Percentiles rank a stretch among this genome's conserved stretches.
Evolutionary conservation across 2,888 invertebrate species (phyloP).

Genomic region (Aphodius sticticus): DNA sequence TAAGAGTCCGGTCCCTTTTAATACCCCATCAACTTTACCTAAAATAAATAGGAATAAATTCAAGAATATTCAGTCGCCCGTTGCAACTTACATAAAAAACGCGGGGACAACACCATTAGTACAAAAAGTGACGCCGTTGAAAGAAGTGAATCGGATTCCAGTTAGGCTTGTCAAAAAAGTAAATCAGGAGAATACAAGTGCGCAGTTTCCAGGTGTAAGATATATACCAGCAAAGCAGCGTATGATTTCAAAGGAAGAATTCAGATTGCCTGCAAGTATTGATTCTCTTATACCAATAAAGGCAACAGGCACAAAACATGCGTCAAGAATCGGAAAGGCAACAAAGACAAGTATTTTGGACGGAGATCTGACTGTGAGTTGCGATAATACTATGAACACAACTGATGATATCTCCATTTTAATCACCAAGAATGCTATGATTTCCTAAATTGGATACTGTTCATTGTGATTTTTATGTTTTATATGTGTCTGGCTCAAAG

Average conservation of each 20-base stretch:
- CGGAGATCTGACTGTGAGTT: conserved; percentile 14
- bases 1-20: neutral
- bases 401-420: conserved; percentile 25
- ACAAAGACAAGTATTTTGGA: neutral
- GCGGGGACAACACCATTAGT: conserved; percentile 25
- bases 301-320: conserved; percentile 25
- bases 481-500: neutral
- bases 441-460: neutral
- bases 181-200: conserved; percentile 25
- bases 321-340: conserved; percentile 8
- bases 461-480: neutral
- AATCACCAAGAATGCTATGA: neutral
- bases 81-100: conserved; percentile 32
- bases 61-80: conserved; percentile 24
- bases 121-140: conserved; percentile 29
- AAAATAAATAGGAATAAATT: conserved; percentile 25
- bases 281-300: conserved; percentile 25
- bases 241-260: conserved; percentile 8
- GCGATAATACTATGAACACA: conserved; percentile 16
- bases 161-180: neutral
- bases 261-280: conserved; percentile 28
- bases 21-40: neutral
- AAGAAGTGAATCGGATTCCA: conserved; percentile 13
- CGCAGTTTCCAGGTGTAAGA: conserved; percentile 26
- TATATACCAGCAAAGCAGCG: conserved; percentile 29